Conservation (phyloP, 2,888 invertebrate species). For the Noctua comes region DNA sequence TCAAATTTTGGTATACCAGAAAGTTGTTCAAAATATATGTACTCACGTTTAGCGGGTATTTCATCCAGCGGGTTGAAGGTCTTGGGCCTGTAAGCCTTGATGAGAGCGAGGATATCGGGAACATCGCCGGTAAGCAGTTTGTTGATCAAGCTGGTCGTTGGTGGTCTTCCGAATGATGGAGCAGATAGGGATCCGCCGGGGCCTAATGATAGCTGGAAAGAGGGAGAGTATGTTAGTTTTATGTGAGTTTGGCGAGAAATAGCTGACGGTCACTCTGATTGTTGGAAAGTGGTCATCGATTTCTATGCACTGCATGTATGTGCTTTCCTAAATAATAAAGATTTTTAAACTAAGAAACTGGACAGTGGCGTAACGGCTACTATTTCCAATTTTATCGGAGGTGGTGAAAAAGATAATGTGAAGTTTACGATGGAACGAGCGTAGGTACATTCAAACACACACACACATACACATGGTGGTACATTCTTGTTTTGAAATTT, state of each 20-base stretch:
- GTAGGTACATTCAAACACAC: too few species aligned
- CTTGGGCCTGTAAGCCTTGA: constrained; percentile 90
- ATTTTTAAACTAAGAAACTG: too few species aligned
- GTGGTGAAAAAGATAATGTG: neutral
- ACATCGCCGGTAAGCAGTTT: constrained; percentile 91
- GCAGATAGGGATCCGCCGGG: constrained; percentile 75
- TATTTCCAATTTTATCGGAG: neutral
- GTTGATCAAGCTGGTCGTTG: constrained; percentile 91
- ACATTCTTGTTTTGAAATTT: neutral
- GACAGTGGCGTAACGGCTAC: too few species aligned
- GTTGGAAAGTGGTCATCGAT: neutral
- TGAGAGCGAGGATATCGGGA: constrained; percentile 88
- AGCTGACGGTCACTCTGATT: neutral
- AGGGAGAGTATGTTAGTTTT: neutral
- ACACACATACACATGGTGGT: too few species aligned
- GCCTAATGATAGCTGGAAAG: constrained; percentile 68
- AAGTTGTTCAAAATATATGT: neutral
- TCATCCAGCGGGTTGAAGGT: constrained; percentile 89
- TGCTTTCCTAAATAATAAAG: neutral
- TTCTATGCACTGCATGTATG: neutral
- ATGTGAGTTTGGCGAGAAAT: neutral
- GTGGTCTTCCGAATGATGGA: constrained; percentile 90
- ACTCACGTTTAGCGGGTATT: constrained; percentile 92
- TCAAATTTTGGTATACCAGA: neutral
- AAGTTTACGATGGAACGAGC: neutral